Evolutionary conservation across 2,888 invertebrate genomes (phyloP).

Genomic region (Drosophila paranaensis): DNA sequence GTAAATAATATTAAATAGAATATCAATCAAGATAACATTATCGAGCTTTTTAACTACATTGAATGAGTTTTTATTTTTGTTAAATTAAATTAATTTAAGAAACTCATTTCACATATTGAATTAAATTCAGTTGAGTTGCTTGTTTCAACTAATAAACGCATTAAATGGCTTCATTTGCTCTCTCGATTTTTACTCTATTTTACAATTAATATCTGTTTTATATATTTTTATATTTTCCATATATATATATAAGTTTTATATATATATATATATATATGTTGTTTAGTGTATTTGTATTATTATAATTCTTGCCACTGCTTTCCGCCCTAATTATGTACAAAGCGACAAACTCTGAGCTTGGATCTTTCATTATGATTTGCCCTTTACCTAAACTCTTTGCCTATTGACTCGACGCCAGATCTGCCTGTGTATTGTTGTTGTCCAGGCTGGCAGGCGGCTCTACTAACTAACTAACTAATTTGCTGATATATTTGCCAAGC

Average conservation of each 20-base stretch:
- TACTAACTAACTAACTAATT: slow-evolving; percentile 80
- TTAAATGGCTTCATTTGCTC: slow-evolving; percentile 13
- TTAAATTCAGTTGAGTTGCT: slow-evolving; percentile 29
- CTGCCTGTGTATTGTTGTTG: background rate
- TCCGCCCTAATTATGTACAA: slow-evolving; percentile 46
- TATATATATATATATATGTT: slow-evolving; percentile 12
- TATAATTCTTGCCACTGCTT: slow-evolving; percentile 6
- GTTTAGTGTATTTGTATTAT: slow-evolving; percentile 22
- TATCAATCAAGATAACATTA: background rate
- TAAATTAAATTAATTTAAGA: background rate
- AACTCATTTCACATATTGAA: slow-evolving; percentile 15
- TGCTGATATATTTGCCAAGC: slow-evolving; percentile 80
- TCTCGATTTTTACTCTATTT: slow-evolving; percentile 10
- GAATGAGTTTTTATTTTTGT: background rate
- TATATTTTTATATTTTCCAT: slow-evolving; percentile 8
- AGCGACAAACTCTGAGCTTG: slow-evolving; percentile 15
- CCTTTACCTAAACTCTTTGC: background rate
- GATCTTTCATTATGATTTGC: slow-evolving; percentile 4
- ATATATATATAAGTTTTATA: slow-evolving; percentile 8
- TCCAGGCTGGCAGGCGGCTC: slow-evolving; percentile 9
- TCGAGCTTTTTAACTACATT: background rate
- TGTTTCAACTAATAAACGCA: slow-evolving; percentile 27
- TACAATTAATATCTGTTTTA: slow-evolving; percentile 22
- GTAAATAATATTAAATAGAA: background rate
- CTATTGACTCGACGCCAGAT: background rate